Conservation (phyloP, 2,113 vertebrate species). For the Xiphias gladius region DNA sequence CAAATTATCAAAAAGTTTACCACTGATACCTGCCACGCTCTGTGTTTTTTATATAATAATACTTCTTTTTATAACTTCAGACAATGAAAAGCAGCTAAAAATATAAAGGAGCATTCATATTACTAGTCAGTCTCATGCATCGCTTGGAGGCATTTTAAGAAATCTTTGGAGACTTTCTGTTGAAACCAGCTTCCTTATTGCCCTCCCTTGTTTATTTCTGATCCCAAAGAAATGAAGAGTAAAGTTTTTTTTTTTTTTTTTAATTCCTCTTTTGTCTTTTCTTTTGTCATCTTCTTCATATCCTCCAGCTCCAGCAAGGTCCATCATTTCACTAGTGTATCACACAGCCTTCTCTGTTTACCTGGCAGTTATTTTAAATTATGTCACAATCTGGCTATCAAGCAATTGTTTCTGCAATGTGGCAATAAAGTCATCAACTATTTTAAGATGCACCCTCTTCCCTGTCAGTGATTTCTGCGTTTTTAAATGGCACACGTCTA, state of each 20-base stretch:
- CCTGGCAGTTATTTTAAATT: conserved; percentile 79
- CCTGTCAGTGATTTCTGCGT: conserved; percentile 70
- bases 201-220: conserved; percentile 63
- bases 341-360: conserved; percentile 72
- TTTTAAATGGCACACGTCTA: conserved; percentile 80
- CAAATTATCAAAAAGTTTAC: conserved; percentile 37
- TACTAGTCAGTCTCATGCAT: conserved; percentile 51
- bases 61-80: conserved; percentile 56
- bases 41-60: conserved; percentile 30
- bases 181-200: conserved; percentile 62
- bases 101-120: conserved; percentile 57
- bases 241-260: conserved; percentile 16
- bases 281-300: conserved; percentile 49
- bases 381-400: conserved; percentile 81
- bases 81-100: conserved; percentile 61
- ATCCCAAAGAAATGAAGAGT: conserved; percentile 57
- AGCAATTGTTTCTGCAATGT: conserved; percentile 78
- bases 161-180: conserved; percentile 53
- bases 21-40: conserved; percentile 17
- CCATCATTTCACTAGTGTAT: conserved; percentile 74
- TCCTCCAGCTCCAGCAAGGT: conserved; percentile 66
- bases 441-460: conserved; percentile 76
- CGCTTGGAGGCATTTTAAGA: conserved; percentile 59
- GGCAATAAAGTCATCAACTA: conserved; percentile 76
- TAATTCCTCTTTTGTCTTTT: conserved; percentile 52